A percentile compares a stretch with the other conserved stretches of the same genome.
Evolutionary conservation across 2,113 vertebrate genomes (phyloP).

Genomic region (Leucopsar rothschildi): DNA sequence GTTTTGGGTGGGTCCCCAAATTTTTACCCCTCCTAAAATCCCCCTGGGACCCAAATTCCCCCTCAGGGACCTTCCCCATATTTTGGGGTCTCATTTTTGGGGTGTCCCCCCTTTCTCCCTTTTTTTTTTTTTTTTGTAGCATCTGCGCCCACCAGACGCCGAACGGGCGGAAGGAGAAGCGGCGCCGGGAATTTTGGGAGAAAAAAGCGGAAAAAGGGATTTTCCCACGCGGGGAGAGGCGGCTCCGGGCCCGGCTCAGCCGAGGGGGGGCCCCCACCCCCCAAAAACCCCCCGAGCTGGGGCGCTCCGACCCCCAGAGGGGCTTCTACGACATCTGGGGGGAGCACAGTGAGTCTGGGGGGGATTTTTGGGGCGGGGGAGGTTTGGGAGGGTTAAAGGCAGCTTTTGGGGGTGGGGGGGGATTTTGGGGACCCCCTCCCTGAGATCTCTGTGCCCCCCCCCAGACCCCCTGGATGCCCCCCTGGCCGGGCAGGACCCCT

Average conservation of each 20-base stretch:
- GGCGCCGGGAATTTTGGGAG: not conserved
- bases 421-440: no score
- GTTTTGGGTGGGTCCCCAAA: no score
- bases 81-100: no score
- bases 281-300: not conserved
- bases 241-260: not conserved
- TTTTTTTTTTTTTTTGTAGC: not conserved
- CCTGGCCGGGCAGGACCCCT: no score
- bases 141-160: not conserved
- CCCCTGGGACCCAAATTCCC: no score
- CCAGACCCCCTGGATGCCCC: no score
- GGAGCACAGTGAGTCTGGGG: not conserved
- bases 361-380: not conserved
- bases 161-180: not conserved
- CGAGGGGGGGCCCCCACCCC: not conserved
- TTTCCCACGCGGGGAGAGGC: not conserved
- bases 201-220: not conserved
- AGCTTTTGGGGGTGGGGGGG: no score
- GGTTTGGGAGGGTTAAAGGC: no score
- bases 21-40: no score
- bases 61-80: no score
- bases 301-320: not conserved
- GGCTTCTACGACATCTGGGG: not conserved
- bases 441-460: no score
- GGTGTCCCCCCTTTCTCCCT: not conserved